These are phyloP conservation scores for Azorinus chamasolen DNA, from an alignment of 2,888 invertebrate genomes.

Conservation along the genomic window DNA sequence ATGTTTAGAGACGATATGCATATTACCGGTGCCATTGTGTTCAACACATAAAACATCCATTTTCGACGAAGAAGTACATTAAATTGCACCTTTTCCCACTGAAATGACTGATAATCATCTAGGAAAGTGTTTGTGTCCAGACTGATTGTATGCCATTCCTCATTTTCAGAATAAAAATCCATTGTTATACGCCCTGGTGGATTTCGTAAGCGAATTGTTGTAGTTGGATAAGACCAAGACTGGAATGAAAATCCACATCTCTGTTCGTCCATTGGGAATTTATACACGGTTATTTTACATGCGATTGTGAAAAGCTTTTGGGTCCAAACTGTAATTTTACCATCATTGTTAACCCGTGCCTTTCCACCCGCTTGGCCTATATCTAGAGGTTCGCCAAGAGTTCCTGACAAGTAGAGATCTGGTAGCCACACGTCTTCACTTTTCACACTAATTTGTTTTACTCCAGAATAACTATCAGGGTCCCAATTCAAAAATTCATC, in stretches of 20 bases:
- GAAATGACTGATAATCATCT: constrained; percentile 11
- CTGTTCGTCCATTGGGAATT: constrained; percentile 68
- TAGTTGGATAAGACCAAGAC: constrained; percentile 48
- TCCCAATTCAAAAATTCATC: constrained; percentile 56
- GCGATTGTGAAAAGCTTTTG: constrained; percentile 46
- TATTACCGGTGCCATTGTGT: constrained; percentile 45
- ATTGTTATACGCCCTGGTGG: constrained; percentile 3
- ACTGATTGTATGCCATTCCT: constrained; percentile 30
- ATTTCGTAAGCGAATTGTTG: constrained; percentile 28
- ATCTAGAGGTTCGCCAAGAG: constrained; percentile 51
- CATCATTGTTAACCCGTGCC: constrained; percentile 43
- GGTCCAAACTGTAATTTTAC: constrained; percentile 54
- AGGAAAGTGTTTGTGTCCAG: constrained; percentile 8
- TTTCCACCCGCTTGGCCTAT: constrained; percentile 53
- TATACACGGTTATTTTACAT: constrained; percentile 41
- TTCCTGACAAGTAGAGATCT: constrained; percentile 39
- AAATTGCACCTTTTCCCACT: constrained; percentile 11
- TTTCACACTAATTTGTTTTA: constrained; percentile 50
- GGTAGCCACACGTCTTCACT: constrained; percentile 59
- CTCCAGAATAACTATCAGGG: constrained; percentile 27
- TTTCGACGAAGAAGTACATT: constrained; percentile 27
- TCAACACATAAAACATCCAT: constrained; percentile 40
- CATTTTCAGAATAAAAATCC: constrained; percentile 33
- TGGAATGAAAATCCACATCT: constrained; percentile 61
- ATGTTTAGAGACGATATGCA: constrained; percentile 50